phyloP scores from a whole-genome alignment of 1,140 invertebrate genomes.

The Drosophila oshimai region DNA sequence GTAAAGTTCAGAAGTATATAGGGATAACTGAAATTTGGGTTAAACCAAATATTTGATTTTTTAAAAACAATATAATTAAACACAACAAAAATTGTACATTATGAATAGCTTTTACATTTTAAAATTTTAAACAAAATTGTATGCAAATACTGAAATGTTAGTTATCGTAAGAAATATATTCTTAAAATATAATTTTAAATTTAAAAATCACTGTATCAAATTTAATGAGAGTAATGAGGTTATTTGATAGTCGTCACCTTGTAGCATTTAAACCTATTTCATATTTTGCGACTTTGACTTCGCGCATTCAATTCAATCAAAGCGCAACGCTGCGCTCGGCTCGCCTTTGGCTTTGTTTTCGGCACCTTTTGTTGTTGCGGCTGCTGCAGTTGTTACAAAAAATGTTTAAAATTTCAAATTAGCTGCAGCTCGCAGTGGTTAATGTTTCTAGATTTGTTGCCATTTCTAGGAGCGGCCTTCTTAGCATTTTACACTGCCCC shows the following conservation, averaged over 20 bases:
- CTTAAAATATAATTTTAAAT: too few species aligned
- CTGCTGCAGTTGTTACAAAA: conserved; percentile 39
- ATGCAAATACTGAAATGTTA: too few species aligned
- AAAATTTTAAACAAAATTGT: too few species aligned
- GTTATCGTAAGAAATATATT: too few species aligned
- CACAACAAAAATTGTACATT: too few species aligned
- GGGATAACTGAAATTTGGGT: too few species aligned
- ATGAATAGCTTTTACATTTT: too few species aligned
- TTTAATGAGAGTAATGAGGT: too few species aligned
- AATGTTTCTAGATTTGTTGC: conserved; percentile 49
- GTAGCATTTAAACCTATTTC: not conserved
- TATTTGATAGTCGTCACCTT: not conserved
- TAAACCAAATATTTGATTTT: too few species aligned
- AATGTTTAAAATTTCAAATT: conserved; percentile 78
- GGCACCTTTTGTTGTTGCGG: conserved; percentile 67
- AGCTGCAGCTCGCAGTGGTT: conserved; percentile 69
- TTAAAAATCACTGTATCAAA: not conserved
- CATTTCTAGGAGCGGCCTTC: conserved; percentile 60
- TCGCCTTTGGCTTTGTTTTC: conserved; percentile 69
- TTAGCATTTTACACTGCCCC: conserved; percentile 31
- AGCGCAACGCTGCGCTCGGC: conserved; percentile 61
- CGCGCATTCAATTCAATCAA: conserved; percentile 77
- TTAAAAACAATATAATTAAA: too few species aligned
- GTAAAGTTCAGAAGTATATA: not conserved
- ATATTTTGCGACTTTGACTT: conserved; percentile 41